These are phyloP conservation scores for Xestia rhomboidea DNA, from an alignment of 2,888 invertebrate genomes.

Conservation along the genomic window DNA sequence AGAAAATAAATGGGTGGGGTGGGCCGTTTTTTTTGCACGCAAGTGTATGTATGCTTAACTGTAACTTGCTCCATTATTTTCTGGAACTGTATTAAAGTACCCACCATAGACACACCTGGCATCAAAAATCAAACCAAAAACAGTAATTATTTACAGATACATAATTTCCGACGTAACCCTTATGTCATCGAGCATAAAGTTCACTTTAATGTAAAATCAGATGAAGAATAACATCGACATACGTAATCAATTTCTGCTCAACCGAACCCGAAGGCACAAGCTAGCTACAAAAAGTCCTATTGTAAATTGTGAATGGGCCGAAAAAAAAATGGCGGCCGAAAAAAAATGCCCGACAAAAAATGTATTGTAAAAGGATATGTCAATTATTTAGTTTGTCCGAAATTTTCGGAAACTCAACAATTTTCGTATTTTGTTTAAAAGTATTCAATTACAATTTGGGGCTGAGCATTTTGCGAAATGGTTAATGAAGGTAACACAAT, in stretches of 20 bases:
- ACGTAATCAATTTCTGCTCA: constrained; percentile 42
- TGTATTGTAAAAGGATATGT: constrained; percentile 73
- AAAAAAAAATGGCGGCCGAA: constrained; percentile 25
- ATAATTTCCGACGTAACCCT: neutral
- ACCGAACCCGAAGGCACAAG: constrained; percentile 11
- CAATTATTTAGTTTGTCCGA: constrained; percentile 67
- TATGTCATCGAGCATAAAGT: neutral
- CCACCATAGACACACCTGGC: constrained; percentile 31
- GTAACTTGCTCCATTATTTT: neutral
- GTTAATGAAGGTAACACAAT: constrained; percentile 61
- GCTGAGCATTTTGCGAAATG: constrained; percentile 41
- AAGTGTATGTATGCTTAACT: too few species aligned
- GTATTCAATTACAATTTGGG: constrained; percentile 55
- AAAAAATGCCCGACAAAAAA: constrained; percentile 36
- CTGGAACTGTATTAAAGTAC: neutral
- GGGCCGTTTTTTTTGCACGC: too few species aligned
- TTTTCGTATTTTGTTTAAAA: constrained; percentile 35
- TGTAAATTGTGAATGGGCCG: constrained; percentile 18
- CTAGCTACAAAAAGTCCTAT: constrained; percentile 26
- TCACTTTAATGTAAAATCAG: neutral
- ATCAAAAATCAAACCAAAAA: neutral
- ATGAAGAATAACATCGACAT: neutral
- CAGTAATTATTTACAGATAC: neutral
- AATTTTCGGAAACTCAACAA: constrained; percentile 31
- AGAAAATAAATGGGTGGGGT: too few species aligned